Evolutionary conservation across 2,797 vertebrate species (phyloP).

Genomic region (Lindbergichthys nudifrons): DNA sequence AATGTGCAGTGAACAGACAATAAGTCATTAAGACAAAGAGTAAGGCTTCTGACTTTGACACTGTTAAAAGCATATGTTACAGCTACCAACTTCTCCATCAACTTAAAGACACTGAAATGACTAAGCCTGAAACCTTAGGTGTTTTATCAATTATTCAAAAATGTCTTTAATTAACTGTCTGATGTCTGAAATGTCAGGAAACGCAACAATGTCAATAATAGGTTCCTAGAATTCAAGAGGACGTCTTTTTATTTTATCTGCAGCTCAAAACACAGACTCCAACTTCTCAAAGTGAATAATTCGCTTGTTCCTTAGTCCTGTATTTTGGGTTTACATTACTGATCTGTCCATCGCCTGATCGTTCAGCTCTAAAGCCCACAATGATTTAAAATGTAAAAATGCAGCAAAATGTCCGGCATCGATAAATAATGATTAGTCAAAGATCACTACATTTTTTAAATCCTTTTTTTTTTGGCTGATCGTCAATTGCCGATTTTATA

Average conservation of each 20-base stretch:
- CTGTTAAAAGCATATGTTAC: neutral
- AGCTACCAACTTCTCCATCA: neutral
- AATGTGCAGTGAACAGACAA: constrained; percentile 19
- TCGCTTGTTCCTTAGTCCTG: neutral
- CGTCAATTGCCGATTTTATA: too few species aligned
- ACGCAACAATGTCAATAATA: neutral
- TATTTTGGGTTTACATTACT: too few species aligned
- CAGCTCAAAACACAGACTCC: neutral
- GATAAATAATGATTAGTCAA: neutral
- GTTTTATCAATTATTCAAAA: too few species aligned
- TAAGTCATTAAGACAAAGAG: neutral
- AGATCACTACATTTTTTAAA: too few species aligned
- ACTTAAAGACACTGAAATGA: neutral
- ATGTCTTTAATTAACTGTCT: neutral
- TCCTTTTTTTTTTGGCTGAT: neutral
- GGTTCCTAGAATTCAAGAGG: neutral
- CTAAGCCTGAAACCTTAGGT: neutral
- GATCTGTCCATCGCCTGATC: too few species aligned
- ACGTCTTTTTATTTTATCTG: neutral
- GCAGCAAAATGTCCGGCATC: neutral
- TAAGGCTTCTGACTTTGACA: neutral
- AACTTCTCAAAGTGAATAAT: neutral
- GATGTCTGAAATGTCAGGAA: neutral
- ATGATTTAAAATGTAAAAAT: neutral
- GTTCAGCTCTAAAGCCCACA: neutral